Evolutionary conservation across 2,888 invertebrate species (phyloP).

Genomic region (Dryadula phaetusa): DNA sequence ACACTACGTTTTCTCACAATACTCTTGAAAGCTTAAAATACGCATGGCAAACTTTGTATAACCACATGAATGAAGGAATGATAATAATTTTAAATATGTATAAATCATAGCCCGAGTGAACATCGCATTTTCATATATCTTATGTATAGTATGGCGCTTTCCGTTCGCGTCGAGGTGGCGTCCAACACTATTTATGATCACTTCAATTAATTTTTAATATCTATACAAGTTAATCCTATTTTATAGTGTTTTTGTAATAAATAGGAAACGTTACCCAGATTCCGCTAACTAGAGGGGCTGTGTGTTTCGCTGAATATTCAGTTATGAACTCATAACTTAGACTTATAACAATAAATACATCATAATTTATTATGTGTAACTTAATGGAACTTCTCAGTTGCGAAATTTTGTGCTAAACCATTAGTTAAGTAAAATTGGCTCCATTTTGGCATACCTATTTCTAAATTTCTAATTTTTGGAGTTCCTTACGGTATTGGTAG

Average conservation of each 20-base stretch:
- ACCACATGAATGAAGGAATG: too few relatives aligned
- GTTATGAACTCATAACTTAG: conserved; percentile 27
- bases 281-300: neutral
- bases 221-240: neutral
- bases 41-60: too few relatives aligned
- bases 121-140: too few relatives aligned
- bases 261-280: neutral
- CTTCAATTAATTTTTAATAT: conserved; percentile 1
- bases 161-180: neutral
- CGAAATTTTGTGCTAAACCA: conserved; percentile 30
- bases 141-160: neutral
- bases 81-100: too few relatives aligned
- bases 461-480: conserved; percentile 4
- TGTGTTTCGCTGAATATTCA: conserved; percentile 15
- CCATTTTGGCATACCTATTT: conserved; percentile 7
- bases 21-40: too few relatives aligned
- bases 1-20: too few relatives aligned
- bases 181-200: neutral
- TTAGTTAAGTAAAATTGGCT: conserved; percentile 8
- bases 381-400: conserved; percentile 36
- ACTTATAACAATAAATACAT: conserved; percentile 39
- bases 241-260: neutral
- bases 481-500: neutral
- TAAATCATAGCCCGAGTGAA: too few relatives aligned
- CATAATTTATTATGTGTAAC: conserved; percentile 37